A percentile compares a stretch with the other conserved stretches of the same genome.
phyloP scores from a whole-genome alignment of 2,888 invertebrate species.

The Drosophila merina region DNA sequence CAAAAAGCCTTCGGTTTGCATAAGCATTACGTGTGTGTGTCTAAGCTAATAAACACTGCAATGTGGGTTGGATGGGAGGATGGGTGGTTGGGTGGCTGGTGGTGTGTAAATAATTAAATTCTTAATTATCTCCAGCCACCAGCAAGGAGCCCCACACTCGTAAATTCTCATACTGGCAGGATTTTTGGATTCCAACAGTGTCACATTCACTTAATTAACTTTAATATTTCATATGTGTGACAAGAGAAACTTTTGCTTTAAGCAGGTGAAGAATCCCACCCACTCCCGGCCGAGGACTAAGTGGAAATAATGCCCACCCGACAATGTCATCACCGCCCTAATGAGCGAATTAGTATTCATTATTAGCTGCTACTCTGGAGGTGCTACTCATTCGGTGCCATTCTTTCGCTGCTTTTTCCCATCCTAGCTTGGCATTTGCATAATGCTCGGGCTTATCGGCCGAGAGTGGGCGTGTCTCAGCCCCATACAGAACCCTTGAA shows the following conservation, averaged over 20 bases:
- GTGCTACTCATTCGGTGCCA: constrained; percentile 8
- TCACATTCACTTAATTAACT: constrained; percentile 80
- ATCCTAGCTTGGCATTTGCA: constrained; percentile 52
- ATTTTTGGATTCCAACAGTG: constrained; percentile 51
- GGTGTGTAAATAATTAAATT: constrained; percentile 77
- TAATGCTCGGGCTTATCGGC: constrained; percentile 58
- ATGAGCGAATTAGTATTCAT: constrained; percentile 80
- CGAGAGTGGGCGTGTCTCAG: constrained; percentile 55
- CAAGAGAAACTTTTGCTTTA: constrained; percentile 38
- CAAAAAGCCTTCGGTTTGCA: constrained; percentile 39
- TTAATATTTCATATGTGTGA: constrained; percentile 79
- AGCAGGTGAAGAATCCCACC: constrained; percentile 28
- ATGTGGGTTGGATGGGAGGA: constrained; percentile 8
- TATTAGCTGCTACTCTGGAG: constrained; percentile 61
- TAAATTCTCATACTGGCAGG: constrained; percentile 41
- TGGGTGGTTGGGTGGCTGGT: constrained; percentile 28
- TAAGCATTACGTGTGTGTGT: constrained; percentile 40
- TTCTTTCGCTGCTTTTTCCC: constrained; percentile 19
- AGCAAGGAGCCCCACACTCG: constrained; percentile 24
- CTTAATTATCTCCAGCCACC: constrained; percentile 73
- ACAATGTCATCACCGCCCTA: constrained; percentile 58
- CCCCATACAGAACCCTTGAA: constrained; percentile 18
- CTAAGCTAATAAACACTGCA: constrained; percentile 63
- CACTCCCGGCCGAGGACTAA: constrained; percentile 16
- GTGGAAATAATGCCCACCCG: constrained; percentile 55